Evolutionary conservation across 2,797 vertebrate genomes (phyloP).

Genomic region (Lagodon rhomboides): DNA sequence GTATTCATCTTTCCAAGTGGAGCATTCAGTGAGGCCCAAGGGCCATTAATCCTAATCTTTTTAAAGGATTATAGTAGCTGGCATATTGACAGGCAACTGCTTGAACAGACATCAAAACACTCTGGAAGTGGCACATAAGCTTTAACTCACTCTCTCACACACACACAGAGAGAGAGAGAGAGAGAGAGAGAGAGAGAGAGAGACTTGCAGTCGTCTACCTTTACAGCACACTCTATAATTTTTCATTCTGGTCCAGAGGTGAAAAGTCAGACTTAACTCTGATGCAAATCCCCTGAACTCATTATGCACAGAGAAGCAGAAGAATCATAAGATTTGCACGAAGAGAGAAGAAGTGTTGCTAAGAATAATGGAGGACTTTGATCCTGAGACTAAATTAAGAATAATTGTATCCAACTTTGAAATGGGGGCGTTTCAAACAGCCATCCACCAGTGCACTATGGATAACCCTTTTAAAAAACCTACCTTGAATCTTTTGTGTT

Average conservation of each 20-base stretch:
- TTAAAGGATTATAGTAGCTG: constrained; percentile 75
- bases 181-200: no score
- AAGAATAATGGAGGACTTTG: constrained; percentile 41
- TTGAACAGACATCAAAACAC: constrained; percentile 62
- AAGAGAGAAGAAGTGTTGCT: constrained; percentile 3
- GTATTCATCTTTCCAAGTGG: constrained; percentile 57
- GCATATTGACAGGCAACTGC: constrained; percentile 62
- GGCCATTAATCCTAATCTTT: constrained; percentile 75
- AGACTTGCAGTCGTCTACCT: neutral
- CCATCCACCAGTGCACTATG: neutral
- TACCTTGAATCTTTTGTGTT: neutral
- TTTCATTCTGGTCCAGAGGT: constrained; percentile 50
- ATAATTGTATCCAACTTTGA: constrained; percentile 38
- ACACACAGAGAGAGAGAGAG: neutral
- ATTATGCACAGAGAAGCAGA: constrained; percentile 48
- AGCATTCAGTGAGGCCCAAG: constrained; percentile 40
- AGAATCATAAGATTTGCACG: constrained; percentile 17
- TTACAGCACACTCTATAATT: constrained; percentile 14
- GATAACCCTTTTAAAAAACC: constrained; percentile 16
- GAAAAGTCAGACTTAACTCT: constrained; percentile 56
- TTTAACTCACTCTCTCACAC: neutral
- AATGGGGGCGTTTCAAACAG: constrained; percentile 8
- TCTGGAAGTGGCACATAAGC: constrained; percentile 30
- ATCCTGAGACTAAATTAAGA: constrained; percentile 41
- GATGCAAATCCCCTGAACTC: constrained; percentile 62